A percentile compares a stretch with the other conserved stretches of the same genome.
Conservation (phyloP, 2,113 vertebrate species). For the Ascaphus truei region DNA sequence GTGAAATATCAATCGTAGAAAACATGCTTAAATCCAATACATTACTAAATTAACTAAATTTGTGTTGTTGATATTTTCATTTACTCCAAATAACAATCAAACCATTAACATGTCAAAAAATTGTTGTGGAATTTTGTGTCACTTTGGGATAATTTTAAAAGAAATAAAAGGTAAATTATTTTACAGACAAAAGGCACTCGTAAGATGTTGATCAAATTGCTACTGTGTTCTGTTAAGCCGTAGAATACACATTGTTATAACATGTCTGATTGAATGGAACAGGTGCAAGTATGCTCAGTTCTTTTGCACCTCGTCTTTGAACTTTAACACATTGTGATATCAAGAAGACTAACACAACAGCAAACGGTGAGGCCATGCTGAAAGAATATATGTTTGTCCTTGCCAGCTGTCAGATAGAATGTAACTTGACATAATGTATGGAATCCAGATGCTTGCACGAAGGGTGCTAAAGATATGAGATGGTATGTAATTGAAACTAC, state of each 20-base stretch:
- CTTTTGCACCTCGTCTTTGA: conserved; percentile 4
- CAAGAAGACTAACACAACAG: not conserved
- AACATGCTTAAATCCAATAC: too few species aligned
- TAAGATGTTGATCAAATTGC: conserved; percentile 8
- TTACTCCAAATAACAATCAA: not conserved
- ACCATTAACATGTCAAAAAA: conserved; percentile 3
- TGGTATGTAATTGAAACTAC: too few species aligned
- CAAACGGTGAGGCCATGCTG: not conserved
- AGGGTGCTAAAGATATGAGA: not conserved
- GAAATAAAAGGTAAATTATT: not conserved
- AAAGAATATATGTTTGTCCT: conserved; percentile 19
- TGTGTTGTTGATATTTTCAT: not conserved
- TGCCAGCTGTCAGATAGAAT: not conserved
- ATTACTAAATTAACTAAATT: too few species aligned
- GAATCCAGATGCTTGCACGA: not conserved
- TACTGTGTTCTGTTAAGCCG: not conserved
- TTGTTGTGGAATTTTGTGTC: conserved; percentile 1
- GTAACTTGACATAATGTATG: conserved; percentile 6
- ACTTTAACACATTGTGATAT: not conserved
- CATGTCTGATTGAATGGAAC: not conserved
- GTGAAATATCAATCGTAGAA: too few species aligned
- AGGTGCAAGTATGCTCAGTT: not conserved
- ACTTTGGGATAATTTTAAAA: not conserved
- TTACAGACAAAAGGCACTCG: conserved; percentile 1
- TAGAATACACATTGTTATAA: too few species aligned